Evolutionary conservation across 2,113 vertebrate species (phyloP).

Genomic region (Egretta garzetta): DNA sequence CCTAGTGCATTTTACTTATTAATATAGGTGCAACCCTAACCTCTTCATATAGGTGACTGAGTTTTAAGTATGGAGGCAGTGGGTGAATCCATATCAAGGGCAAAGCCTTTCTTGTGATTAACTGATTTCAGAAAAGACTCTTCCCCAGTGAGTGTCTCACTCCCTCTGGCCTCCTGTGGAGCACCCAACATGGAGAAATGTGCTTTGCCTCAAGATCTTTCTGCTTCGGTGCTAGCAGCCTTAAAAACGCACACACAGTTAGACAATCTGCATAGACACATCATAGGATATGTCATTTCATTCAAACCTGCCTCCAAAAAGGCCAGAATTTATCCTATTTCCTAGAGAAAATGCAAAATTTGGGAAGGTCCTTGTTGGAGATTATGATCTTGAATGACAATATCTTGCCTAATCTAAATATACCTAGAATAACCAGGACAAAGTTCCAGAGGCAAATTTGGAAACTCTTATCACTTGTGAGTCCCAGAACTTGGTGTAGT

Average conservation of each 20-base stretch:
- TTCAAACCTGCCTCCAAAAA: neutral
- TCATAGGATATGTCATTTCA: neutral
- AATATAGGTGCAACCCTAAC: neutral
- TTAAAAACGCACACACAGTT: fast-evolving
- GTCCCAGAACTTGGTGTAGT: neutral
- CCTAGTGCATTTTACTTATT: neutral
- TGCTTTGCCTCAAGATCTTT: neutral
- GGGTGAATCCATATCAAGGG: neutral
- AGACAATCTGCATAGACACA: neutral
- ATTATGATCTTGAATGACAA: neutral
- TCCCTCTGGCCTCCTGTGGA: neutral
- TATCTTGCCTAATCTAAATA: neutral
- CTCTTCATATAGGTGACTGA: neutral
- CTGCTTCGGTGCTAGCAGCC: neutral
- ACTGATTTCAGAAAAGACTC: neutral
- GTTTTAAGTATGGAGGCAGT: fast-evolving
- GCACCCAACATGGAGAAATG: neutral
- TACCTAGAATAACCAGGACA: neutral
- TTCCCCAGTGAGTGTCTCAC: neutral
- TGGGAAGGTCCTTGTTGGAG: neutral
- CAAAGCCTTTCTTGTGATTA: neutral
- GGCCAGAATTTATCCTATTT: neutral
- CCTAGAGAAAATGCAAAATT: neutral
- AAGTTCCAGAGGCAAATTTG: neutral
- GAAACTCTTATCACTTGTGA: neutral